A percentile compares a stretch with the other conserved stretches of the same genome.
These are phyloP conservation scores for Drosophila koepferae DNA, from an alignment of 2,888 invertebrate species.

Conservation along the genomic window DNA sequence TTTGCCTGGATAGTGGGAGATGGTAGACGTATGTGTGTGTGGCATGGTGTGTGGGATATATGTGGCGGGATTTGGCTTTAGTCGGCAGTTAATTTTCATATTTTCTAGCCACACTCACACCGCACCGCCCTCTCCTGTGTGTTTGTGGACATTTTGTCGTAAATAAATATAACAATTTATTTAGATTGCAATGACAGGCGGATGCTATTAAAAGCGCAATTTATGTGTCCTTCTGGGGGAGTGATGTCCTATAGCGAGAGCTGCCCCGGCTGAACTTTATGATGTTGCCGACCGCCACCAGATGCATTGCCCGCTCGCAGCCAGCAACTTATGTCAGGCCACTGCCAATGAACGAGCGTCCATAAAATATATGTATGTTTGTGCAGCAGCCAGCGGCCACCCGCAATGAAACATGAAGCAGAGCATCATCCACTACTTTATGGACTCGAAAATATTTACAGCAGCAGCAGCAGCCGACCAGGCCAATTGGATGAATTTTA, in stretches of 20 bases:
- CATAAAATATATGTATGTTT: constrained; percentile 28
- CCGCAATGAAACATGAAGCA: background rate
- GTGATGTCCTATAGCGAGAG: constrained; percentile 33
- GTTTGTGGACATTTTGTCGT: constrained; percentile 74
- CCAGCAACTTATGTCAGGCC: constrained; percentile 22
- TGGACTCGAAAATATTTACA: constrained; percentile 4
- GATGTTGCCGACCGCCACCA: constrained; percentile 51
- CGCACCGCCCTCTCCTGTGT: constrained; percentile 1
- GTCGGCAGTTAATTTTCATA: constrained; percentile 82
- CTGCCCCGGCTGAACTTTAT: constrained; percentile 51
- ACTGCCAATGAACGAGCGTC: constrained; percentile 16
- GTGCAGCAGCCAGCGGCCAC: background rate
- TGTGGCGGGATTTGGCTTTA: constrained; percentile 77
- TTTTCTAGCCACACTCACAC: constrained; percentile 72
- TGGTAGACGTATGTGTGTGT: constrained; percentile 22
- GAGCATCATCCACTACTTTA: constrained; percentile 1
- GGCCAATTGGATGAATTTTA: constrained; percentile 12
- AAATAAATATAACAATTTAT: constrained; percentile 83
- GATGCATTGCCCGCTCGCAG: constrained; percentile 38
- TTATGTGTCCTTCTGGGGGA: constrained; percentile 64
- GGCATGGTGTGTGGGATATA: constrained; percentile 13
- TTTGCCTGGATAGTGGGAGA: constrained; percentile 45
- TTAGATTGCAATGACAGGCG: constrained; percentile 82
- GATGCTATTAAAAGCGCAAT: constrained; percentile 80
- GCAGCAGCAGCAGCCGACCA: background rate